phyloP scores from a whole-genome alignment of 2,888 invertebrate genomes.

The Oscheius sp. region DNA sequence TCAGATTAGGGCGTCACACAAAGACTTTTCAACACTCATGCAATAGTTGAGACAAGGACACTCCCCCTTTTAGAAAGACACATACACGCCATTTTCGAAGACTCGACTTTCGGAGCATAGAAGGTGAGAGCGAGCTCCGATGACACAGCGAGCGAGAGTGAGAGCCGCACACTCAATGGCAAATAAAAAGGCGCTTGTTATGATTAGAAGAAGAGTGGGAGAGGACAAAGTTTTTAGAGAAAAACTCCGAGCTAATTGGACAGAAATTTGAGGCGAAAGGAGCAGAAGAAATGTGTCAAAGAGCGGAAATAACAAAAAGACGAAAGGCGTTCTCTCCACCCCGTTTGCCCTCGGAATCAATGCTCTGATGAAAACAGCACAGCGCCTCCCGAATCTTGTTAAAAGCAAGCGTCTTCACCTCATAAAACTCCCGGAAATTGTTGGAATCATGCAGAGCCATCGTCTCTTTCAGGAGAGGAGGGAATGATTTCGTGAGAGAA shows the following conservation, averaged over 20 bases:
- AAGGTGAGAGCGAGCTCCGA: not conserved
- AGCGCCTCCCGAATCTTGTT: not conserved
- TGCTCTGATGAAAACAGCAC: constrained; percentile 16
- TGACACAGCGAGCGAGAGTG: not conserved
- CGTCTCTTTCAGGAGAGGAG: no score
- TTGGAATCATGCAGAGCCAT: not conserved
- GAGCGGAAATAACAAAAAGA: constrained; percentile 9
- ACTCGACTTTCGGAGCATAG: not conserved
- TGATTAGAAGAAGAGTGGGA: not conserved
- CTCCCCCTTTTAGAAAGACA: not conserved
- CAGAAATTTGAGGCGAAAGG: not conserved
- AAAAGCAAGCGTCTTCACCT: not conserved
- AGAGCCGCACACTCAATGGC: constrained; percentile 4
- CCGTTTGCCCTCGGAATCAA: constrained; percentile 7
- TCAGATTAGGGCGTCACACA: not conserved
- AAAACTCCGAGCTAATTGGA: not conserved
- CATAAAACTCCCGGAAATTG: constrained; percentile 6
- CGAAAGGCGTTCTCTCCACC: not conserved
- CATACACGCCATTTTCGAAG: no score
- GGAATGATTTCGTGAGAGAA: not conserved
- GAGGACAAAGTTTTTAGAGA: not conserved
- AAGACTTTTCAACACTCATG: no score
- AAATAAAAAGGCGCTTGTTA: not conserved
- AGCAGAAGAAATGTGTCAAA: not conserved
- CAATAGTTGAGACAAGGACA: not conserved